These are phyloP conservation scores for Sciaenops ocellatus DNA, from an alignment of 2,797 vertebrate genomes.

Conservation along the genomic window DNA sequence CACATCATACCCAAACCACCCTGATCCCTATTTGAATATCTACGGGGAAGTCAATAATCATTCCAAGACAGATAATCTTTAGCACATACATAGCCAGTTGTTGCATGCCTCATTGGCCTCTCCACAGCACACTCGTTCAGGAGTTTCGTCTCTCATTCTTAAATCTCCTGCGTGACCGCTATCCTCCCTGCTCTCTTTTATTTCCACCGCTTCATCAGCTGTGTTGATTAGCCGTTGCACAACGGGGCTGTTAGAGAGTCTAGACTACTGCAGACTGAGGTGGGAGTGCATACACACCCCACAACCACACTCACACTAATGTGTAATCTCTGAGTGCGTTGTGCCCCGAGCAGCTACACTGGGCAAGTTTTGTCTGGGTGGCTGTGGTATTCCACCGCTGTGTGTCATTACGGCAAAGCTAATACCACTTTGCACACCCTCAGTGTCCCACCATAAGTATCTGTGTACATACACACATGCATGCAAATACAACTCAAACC, in stretches of 20 bases:
- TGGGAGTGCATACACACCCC: constrained; percentile 57
- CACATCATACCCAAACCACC: constrained; percentile 47
- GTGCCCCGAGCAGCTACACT: constrained; percentile 56
- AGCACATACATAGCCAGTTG: constrained; percentile 8
- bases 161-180: constrained; percentile 41
- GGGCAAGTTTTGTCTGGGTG: constrained; percentile 58
- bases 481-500: constrained; percentile 54
- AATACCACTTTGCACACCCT: constrained; percentile 59
- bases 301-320: constrained; percentile 56
- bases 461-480: constrained; percentile 42
- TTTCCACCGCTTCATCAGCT: constrained; percentile 59
- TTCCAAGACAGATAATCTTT: constrained; percentile 55
- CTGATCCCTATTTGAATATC: constrained; percentile 58
- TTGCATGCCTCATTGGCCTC: constrained; percentile 34
- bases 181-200: constrained; percentile 41
- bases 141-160: constrained; percentile 27
- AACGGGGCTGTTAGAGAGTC: constrained; percentile 72
- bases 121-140: constrained; percentile 20
- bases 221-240: constrained; percentile 69
- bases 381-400: constrained; percentile 54
- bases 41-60: constrained; percentile 60
- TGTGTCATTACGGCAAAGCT: constrained; percentile 64
- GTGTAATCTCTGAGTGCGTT: constrained; percentile 61
- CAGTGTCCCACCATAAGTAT: constrained; percentile 44
- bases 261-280: constrained; percentile 69